Percentiles rank a stretch among this genome's conserved stretches.
Evolutionary conservation across 2,888 invertebrate genomes (phyloP).

Genomic region (Labia minor): DNA sequence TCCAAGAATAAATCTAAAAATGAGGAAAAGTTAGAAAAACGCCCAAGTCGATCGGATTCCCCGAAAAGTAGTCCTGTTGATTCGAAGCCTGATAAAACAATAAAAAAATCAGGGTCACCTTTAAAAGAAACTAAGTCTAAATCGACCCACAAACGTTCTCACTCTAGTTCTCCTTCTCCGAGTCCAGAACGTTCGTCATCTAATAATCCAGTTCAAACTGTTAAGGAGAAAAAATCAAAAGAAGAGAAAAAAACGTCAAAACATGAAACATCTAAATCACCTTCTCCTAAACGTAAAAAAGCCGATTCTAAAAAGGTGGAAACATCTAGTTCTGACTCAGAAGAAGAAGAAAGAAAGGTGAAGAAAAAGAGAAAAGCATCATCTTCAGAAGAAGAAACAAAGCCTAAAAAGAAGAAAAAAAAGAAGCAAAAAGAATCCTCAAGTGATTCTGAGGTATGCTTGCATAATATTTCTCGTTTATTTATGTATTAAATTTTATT

Average conservation of each 20-base stretch:
- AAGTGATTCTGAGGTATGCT: conserved; percentile 25
- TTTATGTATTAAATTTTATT: too few relatives aligned
- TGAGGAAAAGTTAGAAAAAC: not conserved
- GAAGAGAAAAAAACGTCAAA: conserved; percentile 26
- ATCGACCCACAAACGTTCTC: not conserved
- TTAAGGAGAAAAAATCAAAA: conserved; percentile 29
- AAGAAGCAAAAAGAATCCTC: conserved; percentile 27
- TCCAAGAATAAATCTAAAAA: not conserved
- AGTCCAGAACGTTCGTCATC: conserved; percentile 9
- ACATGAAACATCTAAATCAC: conserved; percentile 20
- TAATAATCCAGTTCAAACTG: conserved; percentile 1
- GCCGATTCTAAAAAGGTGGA: conserved; percentile 38
- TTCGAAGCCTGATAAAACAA: not conserved
- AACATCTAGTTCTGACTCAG: conserved; percentile 44
- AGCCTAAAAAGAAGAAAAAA: conserved; percentile 26
- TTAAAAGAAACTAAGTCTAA: not conserved
- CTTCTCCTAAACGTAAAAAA: conserved; percentile 23
- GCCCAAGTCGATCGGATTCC: not conserved
- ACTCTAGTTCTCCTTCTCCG: not conserved
- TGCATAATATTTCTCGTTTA: not conserved
- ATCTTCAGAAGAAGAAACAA: conserved; percentile 24
- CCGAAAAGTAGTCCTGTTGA: not conserved
- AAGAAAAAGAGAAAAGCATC: conserved; percentile 26
- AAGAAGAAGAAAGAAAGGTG: conserved; percentile 41
- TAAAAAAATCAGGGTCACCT: not conserved